Evolutionary conservation across 1,140 invertebrate genomes (phyloP), one percentile per base, ranked within the genome.

Genomic region (Oscheius sp.): DNA sequence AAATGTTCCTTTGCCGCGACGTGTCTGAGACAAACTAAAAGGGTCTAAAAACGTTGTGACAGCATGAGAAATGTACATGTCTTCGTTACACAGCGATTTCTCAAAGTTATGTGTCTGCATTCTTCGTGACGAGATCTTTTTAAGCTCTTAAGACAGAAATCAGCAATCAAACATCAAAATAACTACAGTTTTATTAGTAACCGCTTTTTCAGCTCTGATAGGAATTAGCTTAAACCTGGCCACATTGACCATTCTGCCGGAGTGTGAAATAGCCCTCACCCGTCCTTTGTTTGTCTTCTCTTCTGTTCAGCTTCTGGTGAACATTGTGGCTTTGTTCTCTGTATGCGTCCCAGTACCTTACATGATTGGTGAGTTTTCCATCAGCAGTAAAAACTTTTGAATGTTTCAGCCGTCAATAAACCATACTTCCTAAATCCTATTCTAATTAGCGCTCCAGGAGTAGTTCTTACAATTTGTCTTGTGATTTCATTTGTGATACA

Each of bases 361-460:
- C 49, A 55, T 55, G 49, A 55, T 55, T 20, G 49, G 49, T 55
- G 7, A 7, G 49, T 4, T 13, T 55, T 55, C 23, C 23, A 13
- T 7, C 15, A 55, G 7, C 7, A 7, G 15, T 55, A 20, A 4
- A 23, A 20, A 7, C 7, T 10, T n/a, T n/a, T 42, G 10, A 42
- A 42, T 10, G 7, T 55, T 55, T 55, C 7, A 55, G 49, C 49
- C 15, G 23, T 55, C 7, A 55, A 55, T 23, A 55, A 55, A 23
- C 49, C 49, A 7, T 55, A 55, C 23, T 55, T 55, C 49, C 49
- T 55, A 7, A 55, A 55, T 23, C 49, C 49, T 7, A 55, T 55
- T 20, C 49, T 55, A 4, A 23, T 55, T 26, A 55, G 49, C 23
- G 49, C 15, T 13, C 49, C 49, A 23, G 49, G 49, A 13, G 49